Base-by-base conservation (phyloP, 2,888 invertebrate genomes). In the Limnephilus rhombicus region DNA sequence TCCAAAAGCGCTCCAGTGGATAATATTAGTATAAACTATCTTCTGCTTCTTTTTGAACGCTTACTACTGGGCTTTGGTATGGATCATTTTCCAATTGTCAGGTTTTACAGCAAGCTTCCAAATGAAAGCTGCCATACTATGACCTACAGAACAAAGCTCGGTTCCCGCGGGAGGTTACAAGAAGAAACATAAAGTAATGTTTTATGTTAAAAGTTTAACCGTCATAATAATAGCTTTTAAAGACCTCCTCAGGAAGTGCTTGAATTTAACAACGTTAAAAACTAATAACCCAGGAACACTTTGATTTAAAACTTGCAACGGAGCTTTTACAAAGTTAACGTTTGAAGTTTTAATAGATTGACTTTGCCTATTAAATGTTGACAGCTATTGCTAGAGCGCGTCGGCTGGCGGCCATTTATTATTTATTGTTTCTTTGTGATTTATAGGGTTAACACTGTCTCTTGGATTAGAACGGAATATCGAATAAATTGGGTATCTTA, bases 241-340 rank as follows among this genome's bases (percentile, higher is more conserved):
- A 86, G 86, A 86, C 86, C 86, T 49, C 29, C 12, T 29, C 53
- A 87, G 87, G 68, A 87, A 87, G 68, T 87, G 53, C 45, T 87
- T 53, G 31, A 53, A 87, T 87, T 87, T 87, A 87, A 87, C 87
- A 31, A 68, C 87, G 87, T 87, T 87, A 68, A 87, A 87, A 87
- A 87, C 87, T 87, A 87, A 87, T 87, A 53, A 87, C 41, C 24
- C 41, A 24, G 41, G 53, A 13, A 87, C 24, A 45, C 45, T 86
- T 87, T 87, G 87, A 87, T 68, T 87, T 83, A 83, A 31, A 45
- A 37, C 87, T 87, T 31, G 87, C 87, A 87, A 87, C 87, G 49
- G 13, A 53, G 87, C 53, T 53, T 85, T 53, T 68, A 87, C 68
- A 13, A 29, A 68, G n/a, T 87, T 87, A 87, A 87, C 34, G 87